Evolutionary conservation across 2,113 vertebrate genomes (phyloP).

Genomic region (Zonotrichia leucophrys): DNA sequence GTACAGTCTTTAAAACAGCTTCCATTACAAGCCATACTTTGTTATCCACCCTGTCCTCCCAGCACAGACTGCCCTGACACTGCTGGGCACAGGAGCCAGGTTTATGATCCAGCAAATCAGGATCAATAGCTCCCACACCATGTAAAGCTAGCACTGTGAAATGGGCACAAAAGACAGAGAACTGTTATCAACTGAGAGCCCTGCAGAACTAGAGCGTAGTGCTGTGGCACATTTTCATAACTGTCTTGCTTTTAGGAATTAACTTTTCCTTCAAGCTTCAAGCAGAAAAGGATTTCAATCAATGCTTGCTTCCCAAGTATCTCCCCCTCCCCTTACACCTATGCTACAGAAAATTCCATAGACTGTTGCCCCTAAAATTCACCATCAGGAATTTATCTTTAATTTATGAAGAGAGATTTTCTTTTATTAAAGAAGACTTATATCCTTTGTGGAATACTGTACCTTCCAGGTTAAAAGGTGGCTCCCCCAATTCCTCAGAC

Average conservation of each 20-base stretch:
- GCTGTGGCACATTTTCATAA: background rate
- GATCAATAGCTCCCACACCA: background rate
- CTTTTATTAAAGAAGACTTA: constrained; percentile 47
- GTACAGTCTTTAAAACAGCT: background rate
- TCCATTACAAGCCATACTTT: background rate
- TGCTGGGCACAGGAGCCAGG: background rate
- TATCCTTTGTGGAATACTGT: constrained; percentile 65
- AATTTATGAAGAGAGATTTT: background rate
- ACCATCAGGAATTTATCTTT: constrained; percentile 6
- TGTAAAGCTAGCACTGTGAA: background rate
- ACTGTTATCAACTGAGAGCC: background rate
- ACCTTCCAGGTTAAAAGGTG: constrained; percentile 75
- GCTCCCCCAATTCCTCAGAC: constrained; percentile 76
- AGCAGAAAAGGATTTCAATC: background rate
- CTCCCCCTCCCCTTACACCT: background rate
- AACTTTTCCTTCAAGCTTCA: constrained; percentile 17
- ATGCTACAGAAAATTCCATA: background rate
- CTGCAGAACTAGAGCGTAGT: background rate
- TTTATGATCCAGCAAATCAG: background rate
- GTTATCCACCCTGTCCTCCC: background rate
- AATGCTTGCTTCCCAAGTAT: background rate
- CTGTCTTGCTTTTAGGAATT: background rate
- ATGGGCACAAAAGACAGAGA: background rate
- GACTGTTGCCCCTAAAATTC: background rate
- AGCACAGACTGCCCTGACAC: background rate